Conservation (phyloP, 2,797 vertebrate genomes). For the Triplophysa yarkandensis region DNA sequence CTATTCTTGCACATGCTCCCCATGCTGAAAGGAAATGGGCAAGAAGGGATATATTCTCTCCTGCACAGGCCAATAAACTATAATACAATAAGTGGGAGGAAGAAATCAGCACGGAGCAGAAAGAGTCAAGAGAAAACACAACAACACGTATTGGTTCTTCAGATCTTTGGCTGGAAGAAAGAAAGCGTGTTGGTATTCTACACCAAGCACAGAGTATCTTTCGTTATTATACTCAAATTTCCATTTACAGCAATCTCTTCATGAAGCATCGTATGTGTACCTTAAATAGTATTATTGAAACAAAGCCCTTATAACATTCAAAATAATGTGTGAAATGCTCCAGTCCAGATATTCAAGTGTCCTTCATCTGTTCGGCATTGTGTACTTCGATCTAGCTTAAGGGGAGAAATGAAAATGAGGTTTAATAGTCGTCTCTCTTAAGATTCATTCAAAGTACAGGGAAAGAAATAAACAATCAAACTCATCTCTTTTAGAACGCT, state of each 20-base stretch:
- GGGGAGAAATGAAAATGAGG: slow-evolving; percentile 7
- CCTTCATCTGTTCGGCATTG: slow-evolving; percentile 6
- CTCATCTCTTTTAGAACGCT: slow-evolving; percentile 10
- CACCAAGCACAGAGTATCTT: background rate
- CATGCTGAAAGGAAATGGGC: background rate
- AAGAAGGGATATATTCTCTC: slow-evolving; percentile 2
- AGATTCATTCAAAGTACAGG: slow-evolving; percentile 11
- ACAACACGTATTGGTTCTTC: background rate
- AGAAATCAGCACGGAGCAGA: slow-evolving; percentile 7
- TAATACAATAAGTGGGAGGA: slow-evolving; percentile 11
- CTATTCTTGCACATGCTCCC: background rate
- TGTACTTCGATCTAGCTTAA: slow-evolving; percentile 16
- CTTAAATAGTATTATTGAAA: background rate
- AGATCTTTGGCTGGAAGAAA: background rate
- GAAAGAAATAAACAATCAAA: slow-evolving; percentile 11
- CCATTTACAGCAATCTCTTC: background rate
- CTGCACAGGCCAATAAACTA: slow-evolving; percentile 26
- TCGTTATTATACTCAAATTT: background rate
- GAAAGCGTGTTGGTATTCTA: background rate
- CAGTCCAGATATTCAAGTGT: background rate
- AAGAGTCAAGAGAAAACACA: slow-evolving; percentile 11
- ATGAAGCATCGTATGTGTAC: background rate
- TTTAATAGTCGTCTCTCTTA: slow-evolving; percentile 11
- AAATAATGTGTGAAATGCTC: background rate
- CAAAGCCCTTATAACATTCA: background rate